Conservation (phyloP, 2,797 vertebrate species). For the Neosalanx taihuensis region DNA sequence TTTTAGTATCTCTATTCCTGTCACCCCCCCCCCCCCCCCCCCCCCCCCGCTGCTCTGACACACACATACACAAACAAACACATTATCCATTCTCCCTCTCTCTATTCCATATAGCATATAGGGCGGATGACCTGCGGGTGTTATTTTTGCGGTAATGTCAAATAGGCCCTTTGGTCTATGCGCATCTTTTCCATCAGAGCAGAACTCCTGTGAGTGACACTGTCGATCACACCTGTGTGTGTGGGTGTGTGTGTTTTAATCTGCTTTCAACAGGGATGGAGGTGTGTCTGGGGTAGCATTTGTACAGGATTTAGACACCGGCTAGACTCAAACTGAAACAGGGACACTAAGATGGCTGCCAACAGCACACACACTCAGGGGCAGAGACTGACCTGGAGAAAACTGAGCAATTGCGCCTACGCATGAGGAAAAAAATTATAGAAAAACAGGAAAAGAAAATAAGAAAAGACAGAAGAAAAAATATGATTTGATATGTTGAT, state of each 20-base stretch:
- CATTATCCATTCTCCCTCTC: constrained; percentile 12
- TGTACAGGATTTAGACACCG: constrained; percentile 63
- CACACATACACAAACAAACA: constrained; percentile 19
- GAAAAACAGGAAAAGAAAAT: background rate
- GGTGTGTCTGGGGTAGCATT: constrained; percentile 50
- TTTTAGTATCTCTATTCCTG: no score
- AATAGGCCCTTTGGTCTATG: constrained; percentile 42
- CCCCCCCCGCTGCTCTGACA: constrained; percentile 26
- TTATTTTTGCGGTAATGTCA: background rate
- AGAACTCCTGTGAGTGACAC: constrained; percentile 19
- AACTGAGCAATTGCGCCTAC: background rate
- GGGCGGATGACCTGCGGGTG: constrained; percentile 27
- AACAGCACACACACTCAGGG: constrained; percentile 19
- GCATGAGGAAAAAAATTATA: background rate
- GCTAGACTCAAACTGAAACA: constrained; percentile 38
- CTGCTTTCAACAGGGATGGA: constrained; percentile 58
- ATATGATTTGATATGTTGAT: no score
- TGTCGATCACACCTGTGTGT: constrained; percentile 1
- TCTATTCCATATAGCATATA: constrained; percentile 2
- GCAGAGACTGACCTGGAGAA: constrained; percentile 13
- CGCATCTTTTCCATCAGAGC: constrained; percentile 38
- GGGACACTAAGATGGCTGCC: constrained; percentile 41
- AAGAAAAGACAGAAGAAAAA: background rate
- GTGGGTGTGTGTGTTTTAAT: constrained; percentile 48
- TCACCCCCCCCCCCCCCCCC: background rate